Conservation (phyloP, 2,113 vertebrate species). For the Rhabdomys dilectus region DNA sequence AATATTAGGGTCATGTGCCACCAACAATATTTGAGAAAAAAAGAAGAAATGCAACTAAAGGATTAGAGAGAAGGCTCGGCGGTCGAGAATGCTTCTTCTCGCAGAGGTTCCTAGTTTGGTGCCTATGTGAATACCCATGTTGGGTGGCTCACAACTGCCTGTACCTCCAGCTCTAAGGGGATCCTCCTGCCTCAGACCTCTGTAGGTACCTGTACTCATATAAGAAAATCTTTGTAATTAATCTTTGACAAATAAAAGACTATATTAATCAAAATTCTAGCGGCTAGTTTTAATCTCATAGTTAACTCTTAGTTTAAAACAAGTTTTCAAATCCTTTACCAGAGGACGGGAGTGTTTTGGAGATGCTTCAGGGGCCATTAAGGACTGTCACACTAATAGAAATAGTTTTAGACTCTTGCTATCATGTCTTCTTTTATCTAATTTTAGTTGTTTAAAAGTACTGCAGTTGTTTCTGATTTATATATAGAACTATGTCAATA, state of each 20-base stretch:
- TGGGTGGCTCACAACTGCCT: neutral
- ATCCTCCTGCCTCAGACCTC: neutral
- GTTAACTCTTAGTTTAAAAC: constrained; percentile 57
- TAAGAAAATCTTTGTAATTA: neutral
- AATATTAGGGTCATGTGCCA: neutral
- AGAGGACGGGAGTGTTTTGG: neutral
- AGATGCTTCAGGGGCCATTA: neutral
- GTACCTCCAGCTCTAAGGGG: neutral
- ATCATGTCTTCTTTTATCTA: neutral
- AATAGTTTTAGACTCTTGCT: neutral
- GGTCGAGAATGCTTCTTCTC: neutral
- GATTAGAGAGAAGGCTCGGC: neutral
- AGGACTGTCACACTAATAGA: neutral
- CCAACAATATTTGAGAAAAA: neutral
- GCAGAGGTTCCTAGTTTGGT: neutral
- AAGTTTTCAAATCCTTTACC: neutral
- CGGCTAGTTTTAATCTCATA: constrained; percentile 1
- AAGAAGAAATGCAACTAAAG: constrained; percentile 25
- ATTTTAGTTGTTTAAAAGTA: constrained; percentile 53
- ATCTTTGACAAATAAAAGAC: no score
- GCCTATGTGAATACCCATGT: neutral
- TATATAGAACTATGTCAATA: neutral
- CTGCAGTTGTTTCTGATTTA: neutral
- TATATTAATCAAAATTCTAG: constrained; percentile 30
- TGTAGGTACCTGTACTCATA: neutral